Percentiles rank a stretch among this genome's conserved stretches.
Evolutionary conservation across 2,797 vertebrate species (phyloP).

Genomic region (Morelia viridis): DNA sequence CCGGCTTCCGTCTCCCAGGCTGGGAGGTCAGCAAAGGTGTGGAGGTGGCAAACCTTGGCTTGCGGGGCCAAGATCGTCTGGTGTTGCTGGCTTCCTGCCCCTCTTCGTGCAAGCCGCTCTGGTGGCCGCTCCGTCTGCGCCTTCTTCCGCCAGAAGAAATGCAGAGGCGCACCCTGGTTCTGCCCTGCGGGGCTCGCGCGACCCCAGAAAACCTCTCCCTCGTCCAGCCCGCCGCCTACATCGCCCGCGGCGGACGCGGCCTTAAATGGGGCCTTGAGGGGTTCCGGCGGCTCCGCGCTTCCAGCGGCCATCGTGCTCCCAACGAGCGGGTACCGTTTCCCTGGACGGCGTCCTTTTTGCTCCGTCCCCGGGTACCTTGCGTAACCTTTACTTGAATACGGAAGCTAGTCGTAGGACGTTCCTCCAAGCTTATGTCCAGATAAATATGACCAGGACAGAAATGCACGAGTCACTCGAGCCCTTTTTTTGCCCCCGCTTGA

Average conservation of each 20-base stretch:
- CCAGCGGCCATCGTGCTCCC: not conserved
- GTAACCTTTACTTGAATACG: not conserved
- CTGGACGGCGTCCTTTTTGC: not conserved
- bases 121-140: not conserved
- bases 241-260: not conserved
- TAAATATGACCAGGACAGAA: not conserved
- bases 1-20: not conserved
- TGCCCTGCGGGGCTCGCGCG: not conserved
- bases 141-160: not conserved
- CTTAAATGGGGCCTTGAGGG: not conserved
- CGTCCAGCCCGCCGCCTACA: not conserved
- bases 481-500: no score
- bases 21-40: not conserved
- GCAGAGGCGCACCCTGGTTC: not conserved
- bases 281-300: not conserved
- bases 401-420: not conserved
- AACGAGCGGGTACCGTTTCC: not conserved
- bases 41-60: not conserved
- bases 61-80: not conserved
- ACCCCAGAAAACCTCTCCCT: not conserved
- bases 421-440: not conserved
- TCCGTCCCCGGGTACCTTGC: not conserved
- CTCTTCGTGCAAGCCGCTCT: not conserved
- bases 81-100: not conserved
- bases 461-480: no score